Evolutionary conservation across 2,888 invertebrate genomes (phyloP).

Genomic region (Xylocampa areola): DNA sequence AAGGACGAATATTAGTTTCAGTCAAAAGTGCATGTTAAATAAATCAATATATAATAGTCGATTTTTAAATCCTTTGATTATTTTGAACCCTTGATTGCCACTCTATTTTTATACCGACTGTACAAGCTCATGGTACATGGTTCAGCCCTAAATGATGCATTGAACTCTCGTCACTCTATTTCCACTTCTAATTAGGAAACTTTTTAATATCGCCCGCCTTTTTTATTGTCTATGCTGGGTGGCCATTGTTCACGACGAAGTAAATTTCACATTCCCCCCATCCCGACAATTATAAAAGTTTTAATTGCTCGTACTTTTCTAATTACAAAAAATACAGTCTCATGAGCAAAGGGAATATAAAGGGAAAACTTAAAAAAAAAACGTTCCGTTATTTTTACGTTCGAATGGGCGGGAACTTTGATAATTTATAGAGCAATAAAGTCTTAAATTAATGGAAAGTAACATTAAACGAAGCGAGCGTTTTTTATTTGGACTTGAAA

Average conservation of each 20-base stretch:
- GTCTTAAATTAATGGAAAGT: conserved; percentile 54
- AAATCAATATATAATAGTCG: no score
- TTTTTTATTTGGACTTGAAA: conserved; percentile 41
- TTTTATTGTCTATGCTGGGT: conserved; percentile 85
- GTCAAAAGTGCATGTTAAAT: no score
- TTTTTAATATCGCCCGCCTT: conserved; percentile 78
- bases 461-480: conserved; percentile 35
- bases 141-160: conserved; percentile 69
- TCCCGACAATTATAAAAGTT: conserved; percentile 88
- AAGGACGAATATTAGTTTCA: no score
- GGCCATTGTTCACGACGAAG: conserved; percentile 84
- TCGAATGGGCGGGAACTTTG: conserved; percentile 62
- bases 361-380: conserved; percentile 63
- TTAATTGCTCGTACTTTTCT: conserved; percentile 88
- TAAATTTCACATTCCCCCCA: conserved; percentile 83
- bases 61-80: no score
- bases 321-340: conserved; percentile 87
- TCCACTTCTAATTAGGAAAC: conserved; percentile 83
- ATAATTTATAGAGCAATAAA: conserved; percentile 67
- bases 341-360: conserved; percentile 79
- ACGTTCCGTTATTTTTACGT: conserved; percentile 60
- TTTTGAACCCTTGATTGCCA: no score
- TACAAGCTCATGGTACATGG: no score
- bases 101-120: no score
- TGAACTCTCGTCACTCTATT: conserved; percentile 74